These are phyloP conservation scores for Vireo altiloquus DNA, from an alignment of 2,113 vertebrate genomes.

Conservation along the genomic window DNA sequence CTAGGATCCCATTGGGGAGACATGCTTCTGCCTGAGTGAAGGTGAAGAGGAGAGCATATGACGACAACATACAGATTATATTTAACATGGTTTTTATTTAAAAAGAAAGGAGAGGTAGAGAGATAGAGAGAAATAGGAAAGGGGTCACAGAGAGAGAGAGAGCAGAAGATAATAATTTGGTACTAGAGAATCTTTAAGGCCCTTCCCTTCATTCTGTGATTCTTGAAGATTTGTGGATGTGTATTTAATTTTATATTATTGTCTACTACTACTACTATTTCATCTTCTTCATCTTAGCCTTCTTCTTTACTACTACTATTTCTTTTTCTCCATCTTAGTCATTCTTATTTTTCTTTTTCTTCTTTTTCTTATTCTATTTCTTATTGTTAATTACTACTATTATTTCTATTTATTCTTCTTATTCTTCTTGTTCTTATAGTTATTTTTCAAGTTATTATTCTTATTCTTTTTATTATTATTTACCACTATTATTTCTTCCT, in stretches of 20 bases:
- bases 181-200: neutral
- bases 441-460: no score
- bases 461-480: no score
- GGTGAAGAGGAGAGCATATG: neutral
- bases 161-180: neutral
- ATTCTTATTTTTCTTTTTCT: neutral
- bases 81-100: neutral
- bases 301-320: neutral
- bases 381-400: no score
- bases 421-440: no score
- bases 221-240: neutral
- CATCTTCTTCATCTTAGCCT: neutral
- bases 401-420: neutral
- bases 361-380: no score
- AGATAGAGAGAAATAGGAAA: neutral
- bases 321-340: neutral
- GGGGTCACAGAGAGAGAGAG: no score
- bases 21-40: neutral
- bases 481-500: no score
- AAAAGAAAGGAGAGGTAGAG: neutral
- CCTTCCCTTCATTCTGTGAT: neutral
- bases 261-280: neutral
- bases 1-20: neutral
- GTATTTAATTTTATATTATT: neutral
- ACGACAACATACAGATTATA: fast-evolving